phyloP scores from a whole-genome alignment of 1,140 invertebrate genomes.

The Zaprionus ornatus region DNA sequence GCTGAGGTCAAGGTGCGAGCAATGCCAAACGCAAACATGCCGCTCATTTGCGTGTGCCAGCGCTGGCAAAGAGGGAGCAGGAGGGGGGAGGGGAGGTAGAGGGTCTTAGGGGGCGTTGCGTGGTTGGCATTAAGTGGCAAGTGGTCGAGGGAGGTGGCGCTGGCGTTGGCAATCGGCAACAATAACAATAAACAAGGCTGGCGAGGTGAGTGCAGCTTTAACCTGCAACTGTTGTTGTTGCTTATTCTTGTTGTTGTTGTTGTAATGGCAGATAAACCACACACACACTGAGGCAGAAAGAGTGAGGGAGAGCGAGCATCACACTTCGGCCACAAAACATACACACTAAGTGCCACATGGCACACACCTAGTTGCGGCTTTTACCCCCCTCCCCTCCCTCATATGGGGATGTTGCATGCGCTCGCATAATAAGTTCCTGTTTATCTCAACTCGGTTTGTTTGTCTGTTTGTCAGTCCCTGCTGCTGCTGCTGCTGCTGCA shows the following conservation, averaged over 20 bases:
- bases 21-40: slow-evolving; percentile 39
- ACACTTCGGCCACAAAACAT: slow-evolving; percentile 10
- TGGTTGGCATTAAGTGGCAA: slow-evolving; percentile 7
- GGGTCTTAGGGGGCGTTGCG: not conserved
- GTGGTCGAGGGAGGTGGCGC: slow-evolving; percentile 1
- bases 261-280: slow-evolving; percentile 70
- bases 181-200: slow-evolving; percentile 64
- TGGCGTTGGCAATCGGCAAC: slow-evolving; percentile 58
- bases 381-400: not conserved
- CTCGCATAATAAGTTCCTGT: slow-evolving; percentile 79
- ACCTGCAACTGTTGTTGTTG: slow-evolving; percentile 9
- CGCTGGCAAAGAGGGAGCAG: not conserved
- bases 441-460: slow-evolving; percentile 70
- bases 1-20: slow-evolving; percentile 66
- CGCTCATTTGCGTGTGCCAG: slow-evolving; percentile 42
- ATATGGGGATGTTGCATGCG: slow-evolving; percentile 55
- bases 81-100: not conserved
- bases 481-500: slow-evolving; percentile 43
- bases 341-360: slow-evolving; percentile 14
- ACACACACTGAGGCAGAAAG: slow-evolving; percentile 19
- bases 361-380: slow-evolving; percentile 10
- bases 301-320: not conserved
- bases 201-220: slow-evolving; percentile 20
- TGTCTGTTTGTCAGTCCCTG: slow-evolving; percentile 57
- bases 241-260: slow-evolving; percentile 43